Evolutionary conservation across 2,113 vertebrate species (phyloP), one percentile per base, ranked within the genome.

Genomic region (Phylloscopus trochiloides): DNA sequence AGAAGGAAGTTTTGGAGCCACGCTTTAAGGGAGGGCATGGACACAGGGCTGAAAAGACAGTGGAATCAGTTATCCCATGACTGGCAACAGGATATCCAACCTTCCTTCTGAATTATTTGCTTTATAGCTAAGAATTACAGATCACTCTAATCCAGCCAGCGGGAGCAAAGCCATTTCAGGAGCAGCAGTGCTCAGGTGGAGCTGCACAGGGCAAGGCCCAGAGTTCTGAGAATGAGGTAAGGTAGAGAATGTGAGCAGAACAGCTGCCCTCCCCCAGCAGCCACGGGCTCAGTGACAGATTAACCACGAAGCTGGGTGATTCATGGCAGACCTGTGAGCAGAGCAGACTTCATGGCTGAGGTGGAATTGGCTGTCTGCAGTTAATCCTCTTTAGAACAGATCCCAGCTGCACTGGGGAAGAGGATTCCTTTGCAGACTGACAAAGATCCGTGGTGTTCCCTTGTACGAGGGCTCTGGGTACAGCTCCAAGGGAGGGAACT

Each of bases 251-350:
- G 5, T 38, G 93, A 85, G 78, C 31, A 94, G 95, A 13, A 9
- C 61, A 67, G 76, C 45, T 84, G 10, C 40, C 14, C 36, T 65
- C 32, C 32, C 63, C 25, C 2, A 82, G 47, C 54, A 63, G 79
- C 83, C 75, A 65, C 0, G 16, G 14, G 24, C 82, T 93, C 86
- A 86, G 96, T 85, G 92, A 91, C 92, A 94, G 89, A 61, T 93
- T 81, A 94, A 88, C 78, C 63, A 21, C 29, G 26, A 88, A 96
- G 77, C 79, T 29, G 16, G 78, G 92, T 66, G 95, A 86, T 93
- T 95, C 73, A n/a, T n/a, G 91, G 94, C 73, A 96, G 97, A 77
- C 94, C 86, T 73, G 40, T 52, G 87, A 71, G 93, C 85, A 68
- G 40, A 85, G 65, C 63, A 65, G 72, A 20, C 66, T 67, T 51